Evolutionary conservation across 2,113 vertebrate species (phyloP), one percentile per base, ranked within the genome.

Genomic region (Percopsis transmontana): DNA sequence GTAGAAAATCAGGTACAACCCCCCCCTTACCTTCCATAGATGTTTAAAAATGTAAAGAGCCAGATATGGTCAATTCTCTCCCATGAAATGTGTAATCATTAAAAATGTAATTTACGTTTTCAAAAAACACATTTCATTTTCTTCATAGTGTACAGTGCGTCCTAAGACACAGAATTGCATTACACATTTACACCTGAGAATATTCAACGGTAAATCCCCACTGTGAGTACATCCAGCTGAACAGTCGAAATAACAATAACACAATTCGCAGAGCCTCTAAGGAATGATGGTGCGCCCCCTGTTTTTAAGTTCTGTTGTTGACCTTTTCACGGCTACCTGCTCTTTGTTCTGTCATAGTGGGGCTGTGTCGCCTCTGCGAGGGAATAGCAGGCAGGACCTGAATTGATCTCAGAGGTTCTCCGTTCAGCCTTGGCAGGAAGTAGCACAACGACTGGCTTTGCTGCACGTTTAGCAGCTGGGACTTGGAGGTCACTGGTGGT

Each of bases 331-430:
- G 72, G 67, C 66, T 62, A 12, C 5, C 79, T 59, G 63, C 79
- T 77, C 52, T 42, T 27, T 57, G 33, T 44, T 66, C 50, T 2
- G 58, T 45, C 5, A 76, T 69, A 11, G 79, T 79, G 1, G 76
- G 66, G 53, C 67, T 81, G 21, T 76, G 68, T 74, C 88, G 91
- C 68, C 89, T 91, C 62, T 92, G 93, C 23, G 91, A 91, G 65
- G 92, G 91, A 23, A 95, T 94, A 15, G 94, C 93, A 55, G 94
- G 95, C 42, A 95, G 91, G 47, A 94, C 91, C 70, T 82, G 77
- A 38, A 81, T 92, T 70, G 89, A 80, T 70, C 91, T 77, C 15
- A 93, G 84, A 47, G 90, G 82, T 10, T 94, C 90, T 79, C 84
- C 87, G 72, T 89, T 82, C 2, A 92, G 68, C 79, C 86, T 87